These are phyloP conservation scores for Blennius ocellaris DNA, from an alignment of 2,113 vertebrate genomes.

Conservation along the genomic window DNA sequence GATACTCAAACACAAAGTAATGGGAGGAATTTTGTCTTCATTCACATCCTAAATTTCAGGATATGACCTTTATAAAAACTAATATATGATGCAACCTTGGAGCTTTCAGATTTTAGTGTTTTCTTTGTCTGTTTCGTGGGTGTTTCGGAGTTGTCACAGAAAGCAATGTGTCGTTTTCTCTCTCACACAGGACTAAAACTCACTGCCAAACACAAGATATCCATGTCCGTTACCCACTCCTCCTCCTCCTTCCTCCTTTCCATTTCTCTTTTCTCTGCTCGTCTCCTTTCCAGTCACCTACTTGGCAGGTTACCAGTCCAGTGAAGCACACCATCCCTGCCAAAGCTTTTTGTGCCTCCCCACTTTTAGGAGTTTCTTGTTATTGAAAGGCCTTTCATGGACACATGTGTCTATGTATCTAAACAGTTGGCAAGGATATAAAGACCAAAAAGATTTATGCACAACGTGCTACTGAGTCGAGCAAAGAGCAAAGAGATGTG, in stretches of 20 bases:
- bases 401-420: slow-evolving; percentile 34
- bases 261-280: slow-evolving; percentile 28
- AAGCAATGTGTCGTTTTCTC: slow-evolving; percentile 39
- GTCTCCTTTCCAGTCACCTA: slow-evolving; percentile 44
- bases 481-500: slow-evolving; percentile 16
- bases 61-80: background rate
- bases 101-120: slow-evolving; percentile 9
- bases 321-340: slow-evolving; percentile 15
- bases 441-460: background rate
- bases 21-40: background rate
- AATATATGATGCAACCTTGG: slow-evolving; percentile 35
- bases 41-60: slow-evolving; percentile 16
- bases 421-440: slow-evolving; percentile 23
- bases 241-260: background rate
- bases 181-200: slow-evolving; percentile 51
- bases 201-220: slow-evolving; percentile 42
- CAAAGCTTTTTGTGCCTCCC: slow-evolving; percentile 32
- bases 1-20: background rate
- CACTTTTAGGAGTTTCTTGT: slow-evolving; percentile 13
- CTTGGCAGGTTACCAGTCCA: slow-evolving; percentile 52
- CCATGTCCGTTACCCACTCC: slow-evolving; percentile 31
- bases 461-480: background rate
- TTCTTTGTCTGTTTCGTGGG: slow-evolving; percentile 29
- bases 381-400: slow-evolving; percentile 30
- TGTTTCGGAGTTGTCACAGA: slow-evolving; percentile 57